Percentiles rank a stretch among this genome's conserved stretches.
Evolutionary conservation across 2,797 vertebrate genomes (phyloP).

Genomic region (Liasis olivaceus): DNA sequence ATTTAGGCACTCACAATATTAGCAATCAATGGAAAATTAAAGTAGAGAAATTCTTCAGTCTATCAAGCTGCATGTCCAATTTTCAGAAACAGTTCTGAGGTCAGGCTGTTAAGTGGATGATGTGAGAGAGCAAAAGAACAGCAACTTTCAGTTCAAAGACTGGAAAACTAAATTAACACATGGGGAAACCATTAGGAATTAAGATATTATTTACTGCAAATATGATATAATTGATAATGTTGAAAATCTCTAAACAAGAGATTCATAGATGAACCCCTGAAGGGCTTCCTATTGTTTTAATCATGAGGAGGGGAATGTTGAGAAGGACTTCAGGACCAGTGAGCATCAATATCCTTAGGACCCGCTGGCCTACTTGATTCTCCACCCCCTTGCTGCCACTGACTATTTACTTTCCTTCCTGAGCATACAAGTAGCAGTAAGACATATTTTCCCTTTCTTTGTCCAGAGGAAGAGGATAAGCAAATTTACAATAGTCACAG

Average conservation of each 20-base stretch:
- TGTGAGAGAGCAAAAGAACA: background rate
- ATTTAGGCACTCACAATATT: background rate
- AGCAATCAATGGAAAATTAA: background rate
- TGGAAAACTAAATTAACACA: background rate
- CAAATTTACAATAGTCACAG: background rate
- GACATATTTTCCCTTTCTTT: background rate
- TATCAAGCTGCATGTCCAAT: background rate
- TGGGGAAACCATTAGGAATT: no score
- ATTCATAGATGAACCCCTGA: background rate
- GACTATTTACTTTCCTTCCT: background rate
- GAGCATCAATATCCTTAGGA: background rate
- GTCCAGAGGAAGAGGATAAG: background rate
- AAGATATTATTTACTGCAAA: background rate
- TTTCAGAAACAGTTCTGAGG: background rate
- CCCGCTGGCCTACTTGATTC: background rate
- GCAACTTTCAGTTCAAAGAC: background rate
- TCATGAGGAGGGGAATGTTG: background rate
- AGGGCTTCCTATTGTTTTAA: background rate
- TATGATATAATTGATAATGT: background rate
- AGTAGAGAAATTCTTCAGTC: background rate
- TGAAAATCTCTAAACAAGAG: background rate
- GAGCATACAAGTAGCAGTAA: background rate
- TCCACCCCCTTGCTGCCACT: background rate
- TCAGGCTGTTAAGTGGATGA: background rate
- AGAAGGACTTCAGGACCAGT: background rate